A percentile compares a stretch with the other conserved stretches of the same genome.
Conservation (phyloP, 1,140 invertebrate species). For the Bombus haemorrhoidalis region DNA sequence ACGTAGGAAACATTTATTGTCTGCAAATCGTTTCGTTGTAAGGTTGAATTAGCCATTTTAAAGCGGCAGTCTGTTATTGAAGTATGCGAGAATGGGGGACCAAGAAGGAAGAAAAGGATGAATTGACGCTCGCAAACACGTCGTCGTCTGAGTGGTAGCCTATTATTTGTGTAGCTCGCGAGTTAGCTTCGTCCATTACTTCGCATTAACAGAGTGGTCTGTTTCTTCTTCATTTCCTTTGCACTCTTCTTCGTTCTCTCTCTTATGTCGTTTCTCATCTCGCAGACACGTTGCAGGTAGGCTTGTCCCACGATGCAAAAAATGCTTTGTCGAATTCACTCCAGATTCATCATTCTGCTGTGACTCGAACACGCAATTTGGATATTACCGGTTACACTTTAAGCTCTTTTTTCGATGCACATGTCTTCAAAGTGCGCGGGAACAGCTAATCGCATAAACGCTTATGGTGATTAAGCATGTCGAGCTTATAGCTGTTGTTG, state of each 20-base stretch:
- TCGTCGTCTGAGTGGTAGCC: constrained; percentile 71
- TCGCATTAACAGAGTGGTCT: constrained; percentile 72
- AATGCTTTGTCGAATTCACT: constrained; percentile 22
- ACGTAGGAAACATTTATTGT: constrained; percentile 13
- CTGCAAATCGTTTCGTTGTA: constrained; percentile 27
- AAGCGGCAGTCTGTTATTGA: constrained; percentile 68
- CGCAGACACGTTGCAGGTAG: neutral
- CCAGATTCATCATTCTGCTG: constrained; percentile 20
- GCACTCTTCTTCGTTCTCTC: neutral
- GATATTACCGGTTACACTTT: constrained; percentile 9
- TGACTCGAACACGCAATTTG: constrained; percentile 22
- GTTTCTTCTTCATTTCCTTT: constrained; percentile 42
- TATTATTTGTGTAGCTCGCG: constrained; percentile 76
- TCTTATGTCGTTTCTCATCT: constrained; percentile 6
- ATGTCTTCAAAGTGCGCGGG: neutral
- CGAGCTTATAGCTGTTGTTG: neutral
- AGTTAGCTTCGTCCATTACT: constrained; percentile 73
- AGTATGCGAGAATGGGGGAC: constrained; percentile 3
- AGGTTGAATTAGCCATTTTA: constrained; percentile 64
- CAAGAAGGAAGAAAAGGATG: constrained; percentile 42
- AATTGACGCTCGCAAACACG: constrained; percentile 57
- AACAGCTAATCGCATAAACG: constrained; percentile 4
- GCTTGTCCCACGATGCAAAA: constrained; percentile 14
- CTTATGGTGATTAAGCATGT: neutral
- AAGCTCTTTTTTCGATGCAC: neutral